phyloP scores from a whole-genome alignment of 64 coral and sea anemone genomes.

The Acropora tenuis region DNA sequence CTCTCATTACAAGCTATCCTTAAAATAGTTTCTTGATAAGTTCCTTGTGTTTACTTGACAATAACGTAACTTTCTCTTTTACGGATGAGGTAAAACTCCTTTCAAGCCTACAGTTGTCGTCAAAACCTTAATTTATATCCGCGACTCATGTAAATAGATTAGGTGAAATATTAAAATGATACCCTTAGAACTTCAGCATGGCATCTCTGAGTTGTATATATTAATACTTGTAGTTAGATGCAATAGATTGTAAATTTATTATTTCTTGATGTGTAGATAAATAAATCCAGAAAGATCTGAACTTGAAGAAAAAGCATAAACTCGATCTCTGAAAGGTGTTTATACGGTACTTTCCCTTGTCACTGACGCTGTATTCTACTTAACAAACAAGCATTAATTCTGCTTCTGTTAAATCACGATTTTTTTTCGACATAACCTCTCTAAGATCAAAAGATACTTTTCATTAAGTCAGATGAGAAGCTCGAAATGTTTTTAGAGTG shows the following conservation, averaged over 20 bases:
- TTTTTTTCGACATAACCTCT: neutral
- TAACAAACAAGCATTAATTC: neutral
- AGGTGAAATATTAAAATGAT: slow-evolving; percentile 18
- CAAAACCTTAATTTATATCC: slow-evolving; percentile 29
- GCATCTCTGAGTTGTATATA: slow-evolving; percentile 3
- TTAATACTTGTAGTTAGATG: slow-evolving; percentile 25
- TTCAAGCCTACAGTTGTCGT: neutral
- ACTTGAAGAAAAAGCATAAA: neutral
- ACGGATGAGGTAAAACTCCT: neutral
- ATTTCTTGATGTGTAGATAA: slow-evolving; percentile 32
- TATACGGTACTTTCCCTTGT: neutral
- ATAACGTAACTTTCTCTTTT: neutral
- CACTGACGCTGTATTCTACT: neutral
- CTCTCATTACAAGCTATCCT: neutral
- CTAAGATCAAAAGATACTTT: neutral
- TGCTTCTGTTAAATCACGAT: neutral
- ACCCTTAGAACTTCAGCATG: neutral
- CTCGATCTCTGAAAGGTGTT: too few relatives aligned
- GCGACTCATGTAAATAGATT: slow-evolving; percentile 13
- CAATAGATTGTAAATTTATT: slow-evolving; percentile 51
- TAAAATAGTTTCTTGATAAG: neutral
- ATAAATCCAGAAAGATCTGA: slow-evolving; percentile 35
- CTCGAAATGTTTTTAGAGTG: neutral
- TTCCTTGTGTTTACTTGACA: neutral
- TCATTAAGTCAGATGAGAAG: neutral